Evolutionary conservation across 1,140 invertebrate genomes (phyloP).

Genomic region (Cheumatopsyche charites): DNA sequence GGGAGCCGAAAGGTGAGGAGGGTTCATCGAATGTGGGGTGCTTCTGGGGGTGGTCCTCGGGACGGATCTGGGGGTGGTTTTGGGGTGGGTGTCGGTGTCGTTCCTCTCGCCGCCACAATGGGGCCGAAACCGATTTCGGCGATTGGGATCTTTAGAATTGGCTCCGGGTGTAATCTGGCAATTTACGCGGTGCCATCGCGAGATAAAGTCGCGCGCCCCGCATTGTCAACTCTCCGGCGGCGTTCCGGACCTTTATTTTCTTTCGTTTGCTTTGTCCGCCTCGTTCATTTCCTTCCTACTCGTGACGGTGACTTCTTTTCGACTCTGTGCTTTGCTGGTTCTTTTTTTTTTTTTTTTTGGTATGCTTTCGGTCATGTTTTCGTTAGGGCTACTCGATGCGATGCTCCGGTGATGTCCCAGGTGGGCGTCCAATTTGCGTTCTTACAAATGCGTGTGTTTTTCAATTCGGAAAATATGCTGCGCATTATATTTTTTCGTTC

Average conservation of each 20-base stretch:
- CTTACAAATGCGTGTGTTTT: not conserved
- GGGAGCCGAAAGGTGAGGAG: not conserved
- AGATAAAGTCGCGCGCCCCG: slow-evolving; percentile 39
- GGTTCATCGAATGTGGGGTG: too few species aligned
- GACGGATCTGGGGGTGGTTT: not conserved
- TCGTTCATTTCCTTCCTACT: slow-evolving; percentile 12
- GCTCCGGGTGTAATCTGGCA: slow-evolving; percentile 43
- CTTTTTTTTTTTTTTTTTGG: not conserved
- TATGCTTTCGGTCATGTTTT: not conserved
- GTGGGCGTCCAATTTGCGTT: slow-evolving; percentile 7
- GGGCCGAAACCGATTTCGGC: slow-evolving; percentile 39
- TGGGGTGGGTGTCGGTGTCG: not conserved
- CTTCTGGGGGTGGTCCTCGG: slow-evolving; percentile 6
- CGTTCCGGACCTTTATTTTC: slow-evolving; percentile 20
- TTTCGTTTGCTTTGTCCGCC: slow-evolving; percentile 23
- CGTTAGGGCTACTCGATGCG: not conserved
- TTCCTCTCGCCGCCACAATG: slow-evolving; percentile 12
- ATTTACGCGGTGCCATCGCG: slow-evolving; percentile 42
- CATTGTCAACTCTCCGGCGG: slow-evolving; percentile 19
- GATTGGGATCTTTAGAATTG: slow-evolving; percentile 45
- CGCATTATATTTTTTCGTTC: too few species aligned
- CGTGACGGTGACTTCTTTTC: not conserved
- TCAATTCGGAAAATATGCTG: too few species aligned
- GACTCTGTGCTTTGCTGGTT: not conserved
- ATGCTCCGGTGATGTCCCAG: not conserved